Base-by-base conservation (phyloP, 2,888 invertebrate genomes). In the Hedya salicella region DNA sequence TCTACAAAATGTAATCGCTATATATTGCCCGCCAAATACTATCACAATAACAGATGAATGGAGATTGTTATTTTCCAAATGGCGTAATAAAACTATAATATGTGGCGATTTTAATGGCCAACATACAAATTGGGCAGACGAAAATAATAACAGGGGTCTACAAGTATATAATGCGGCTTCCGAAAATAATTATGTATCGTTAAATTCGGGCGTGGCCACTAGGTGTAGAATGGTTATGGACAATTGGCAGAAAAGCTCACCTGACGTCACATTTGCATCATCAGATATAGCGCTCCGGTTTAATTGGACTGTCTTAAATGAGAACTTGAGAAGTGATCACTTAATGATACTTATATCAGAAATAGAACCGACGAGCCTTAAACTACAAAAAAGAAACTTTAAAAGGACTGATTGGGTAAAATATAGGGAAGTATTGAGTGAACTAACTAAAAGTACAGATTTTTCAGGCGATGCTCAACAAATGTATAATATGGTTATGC, bases 251-350 rank as follows among this genome's bases (percentile, higher is more conserved):
- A 9, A 11, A 5, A 42, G 25, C 8, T 54, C 54, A 9, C 54
- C 54, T 16, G 42, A 54, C n/a, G 11, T 54, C 11, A 14, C 42
- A 9, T 54, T 54, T n/a, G 42, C 9, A 3, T 14, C 40, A 8
- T 42, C 54, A 19, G 54, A 54, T 5, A 21, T 54, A 14, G 54
- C 54, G 39, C 42, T 54, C 0, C 17, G 42, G 14, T 54, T 54
- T 25, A 13, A 40, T n/a, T 54, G 42, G 54, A 14, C 14, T 40
- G 54, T 54, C 6, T 25, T 42, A 9, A 54, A 42, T 25, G 54
- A 54, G 8, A 40, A 14, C 19, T 54, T 54, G 14, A 25, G 21
- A 3, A 54, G 54, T 25, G 54, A 54, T 16, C 54, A 54, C 21
- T 40, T 54, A 14, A 54, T 54, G 40, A 40, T 53, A 16, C 14